Evolutionary conservation across 2,113 vertebrate genomes (phyloP).

Genomic region (Chionis minor): DNA sequence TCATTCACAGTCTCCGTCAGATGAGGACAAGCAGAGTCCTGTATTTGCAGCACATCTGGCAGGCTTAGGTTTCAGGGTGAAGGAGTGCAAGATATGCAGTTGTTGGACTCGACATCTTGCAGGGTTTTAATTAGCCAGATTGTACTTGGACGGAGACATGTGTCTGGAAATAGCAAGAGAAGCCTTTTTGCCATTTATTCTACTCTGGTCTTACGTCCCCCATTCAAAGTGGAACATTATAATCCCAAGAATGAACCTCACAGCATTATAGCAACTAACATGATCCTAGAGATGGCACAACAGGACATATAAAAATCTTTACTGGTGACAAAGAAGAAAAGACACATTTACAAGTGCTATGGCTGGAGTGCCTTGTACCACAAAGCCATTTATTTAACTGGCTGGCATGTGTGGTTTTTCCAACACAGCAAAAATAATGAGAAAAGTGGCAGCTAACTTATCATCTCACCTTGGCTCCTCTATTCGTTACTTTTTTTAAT

Average conservation of each 20-base stretch:
- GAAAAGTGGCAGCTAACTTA: slow-evolving; percentile 57
- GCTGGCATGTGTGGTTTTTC: background rate
- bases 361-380: background rate
- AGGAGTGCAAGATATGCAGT: background rate
- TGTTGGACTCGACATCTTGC: fast-evolving
- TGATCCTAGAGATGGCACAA: background rate
- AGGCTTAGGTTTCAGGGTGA: background rate
- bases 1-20: background rate
- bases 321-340: background rate
- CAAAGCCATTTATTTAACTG: background rate
- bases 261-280: background rate
- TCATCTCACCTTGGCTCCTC: slow-evolving; percentile 11
- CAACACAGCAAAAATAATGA: slow-evolving; percentile 17
- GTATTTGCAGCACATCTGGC: slow-evolving; percentile 1
- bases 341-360: background rate
- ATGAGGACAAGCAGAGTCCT: background rate
- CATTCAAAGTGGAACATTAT: background rate
- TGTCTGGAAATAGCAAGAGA: background rate
- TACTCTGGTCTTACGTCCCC: background rate
- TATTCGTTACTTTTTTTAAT: background rate
- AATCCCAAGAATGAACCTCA: background rate
- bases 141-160: background rate
- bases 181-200: background rate
- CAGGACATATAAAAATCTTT: background rate
- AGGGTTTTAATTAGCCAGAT: background rate